These are phyloP conservation scores for Naja naja DNA, from an alignment of 2,113 vertebrate species.

Conservation along the genomic window DNA sequence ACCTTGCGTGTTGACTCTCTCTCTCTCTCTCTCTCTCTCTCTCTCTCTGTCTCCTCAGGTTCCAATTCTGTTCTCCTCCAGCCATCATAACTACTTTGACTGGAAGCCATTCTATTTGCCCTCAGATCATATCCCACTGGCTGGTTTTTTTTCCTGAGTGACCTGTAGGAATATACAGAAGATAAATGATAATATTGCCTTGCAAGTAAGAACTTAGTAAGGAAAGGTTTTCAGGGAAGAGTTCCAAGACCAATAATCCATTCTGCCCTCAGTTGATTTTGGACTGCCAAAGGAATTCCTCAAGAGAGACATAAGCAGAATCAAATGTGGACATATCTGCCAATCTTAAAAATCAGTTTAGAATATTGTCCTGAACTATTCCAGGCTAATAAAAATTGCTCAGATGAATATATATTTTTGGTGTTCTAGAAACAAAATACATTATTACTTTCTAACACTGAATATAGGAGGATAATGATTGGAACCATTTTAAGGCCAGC, in stretches of 20 bases:
- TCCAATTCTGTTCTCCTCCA: conserved; percentile 52
- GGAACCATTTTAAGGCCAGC: neutral
- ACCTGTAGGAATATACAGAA: neutral
- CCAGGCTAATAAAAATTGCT: neutral
- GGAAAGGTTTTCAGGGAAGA: conserved; percentile 4
- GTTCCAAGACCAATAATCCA: neutral
- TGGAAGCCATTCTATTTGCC: conserved; percentile 42
- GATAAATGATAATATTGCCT: neutral
- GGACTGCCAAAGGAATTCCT: neutral
- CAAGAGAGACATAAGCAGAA: neutral
- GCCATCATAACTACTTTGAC: conserved; percentile 55
- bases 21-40: conserved; percentile 50
- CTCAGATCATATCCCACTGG: conserved; percentile 15
- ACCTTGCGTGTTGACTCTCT: conserved; percentile 59
- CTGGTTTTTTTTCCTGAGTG: neutral
- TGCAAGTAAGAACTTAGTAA: neutral
- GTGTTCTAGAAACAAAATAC: neutral
- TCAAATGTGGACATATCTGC: neutral
- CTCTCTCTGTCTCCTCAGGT: conserved; percentile 39
- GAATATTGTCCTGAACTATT: neutral
- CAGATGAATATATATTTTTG: neutral
- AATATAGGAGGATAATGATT: neutral
- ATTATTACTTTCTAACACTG: neutral
- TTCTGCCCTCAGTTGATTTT: neutral
- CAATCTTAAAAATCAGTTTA: neutral